Evolutionary conservation across 2,113 vertebrate species (phyloP), one percentile per base, ranked within the genome.

Genomic region (Ceyx melanurus): DNA sequence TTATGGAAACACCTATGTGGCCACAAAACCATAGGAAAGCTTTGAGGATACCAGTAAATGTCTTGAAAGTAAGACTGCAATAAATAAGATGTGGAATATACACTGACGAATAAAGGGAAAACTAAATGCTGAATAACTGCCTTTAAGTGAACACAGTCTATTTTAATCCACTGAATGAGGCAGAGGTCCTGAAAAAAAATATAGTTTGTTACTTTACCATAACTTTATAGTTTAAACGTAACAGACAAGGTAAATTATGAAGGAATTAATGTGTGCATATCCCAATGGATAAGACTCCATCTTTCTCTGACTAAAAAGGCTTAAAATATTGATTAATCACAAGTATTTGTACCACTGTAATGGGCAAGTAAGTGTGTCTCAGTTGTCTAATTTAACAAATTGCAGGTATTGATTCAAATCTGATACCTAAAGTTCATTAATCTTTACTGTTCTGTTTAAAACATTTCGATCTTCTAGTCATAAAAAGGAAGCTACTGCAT

Each of bases 391-490:
- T 84, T 81, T 71, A 43, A 42, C 35, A 77, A 66, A 85, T 62
- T 70, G 64, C 46, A 82, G 31, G 10, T 82, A 51, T 56, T 85
- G 78, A 92, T 89, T 43, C 13, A 58, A 70, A 88, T 66, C 37
- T 76, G 62, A 70, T 80, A 70, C 28, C 23, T 76, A 67, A 82
- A 91, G 22, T 82, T 94, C 75, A 77, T 93, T 82, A 62, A 87
- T 82, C 37, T 70, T 88, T 72, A 46, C 19, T 56, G 19, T 65
- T 48, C 13, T 46, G 7, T 56, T 83, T 62, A 85, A 93, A 91
- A 37, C 23, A 54, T 70, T 89, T 91, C 3, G 1, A 33, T 79
- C 40, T 89, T 87, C 80, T 72, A 42, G 37, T 76, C 43, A 62
- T 18, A 45, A 88, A 80, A 89, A 68, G 35, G 28, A 85, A 89